Evolutionary conservation across 2,888 invertebrate genomes (phyloP).

Genomic region (Dolomedes plantarius): DNA sequence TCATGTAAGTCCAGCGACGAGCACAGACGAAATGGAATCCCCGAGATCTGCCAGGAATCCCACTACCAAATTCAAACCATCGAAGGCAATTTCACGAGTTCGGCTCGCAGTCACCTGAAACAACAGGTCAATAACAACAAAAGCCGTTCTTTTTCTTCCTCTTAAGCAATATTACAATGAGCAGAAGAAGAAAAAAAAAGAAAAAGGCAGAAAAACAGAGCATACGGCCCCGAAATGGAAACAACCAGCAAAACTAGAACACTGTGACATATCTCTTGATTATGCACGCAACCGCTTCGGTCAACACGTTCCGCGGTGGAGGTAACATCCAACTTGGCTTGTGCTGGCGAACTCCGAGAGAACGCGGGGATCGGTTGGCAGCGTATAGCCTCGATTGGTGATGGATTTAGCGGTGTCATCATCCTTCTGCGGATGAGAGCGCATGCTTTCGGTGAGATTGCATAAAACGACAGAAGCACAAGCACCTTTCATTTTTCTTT

Average conservation of each 20-base stretch:
- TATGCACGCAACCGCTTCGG: conserved; percentile 41
- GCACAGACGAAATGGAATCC: too few relatives aligned
- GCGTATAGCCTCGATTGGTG: too few relatives aligned
- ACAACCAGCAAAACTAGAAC: conserved; percentile 44
- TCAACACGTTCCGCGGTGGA: neutral
- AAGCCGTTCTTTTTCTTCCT: neutral
- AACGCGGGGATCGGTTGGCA: too few relatives aligned
- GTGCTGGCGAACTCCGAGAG: neutral
- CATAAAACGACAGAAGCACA: too few relatives aligned
- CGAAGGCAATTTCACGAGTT: neutral
- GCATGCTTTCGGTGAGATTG: too few relatives aligned
- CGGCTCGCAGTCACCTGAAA: neutral
- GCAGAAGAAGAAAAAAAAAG: neutral
- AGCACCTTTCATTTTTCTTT: too few relatives aligned
- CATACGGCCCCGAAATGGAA: conserved; percentile 56
- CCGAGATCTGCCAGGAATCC: too few relatives aligned
- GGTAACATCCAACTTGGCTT: neutral
- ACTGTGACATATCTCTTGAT: conserved; percentile 31
- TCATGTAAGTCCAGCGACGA: too few relatives aligned
- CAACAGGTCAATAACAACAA: neutral
- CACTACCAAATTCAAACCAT: too few relatives aligned
- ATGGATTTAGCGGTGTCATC: too few relatives aligned
- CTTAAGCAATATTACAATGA: neutral
- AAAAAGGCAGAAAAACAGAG: conserved; percentile 41
- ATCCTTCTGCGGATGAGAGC: too few relatives aligned